Evolutionary conservation across 2,797 vertebrate species (phyloP), one percentile per base, ranked within the genome.

Genomic region (Gambelia wislizenii): DNA sequence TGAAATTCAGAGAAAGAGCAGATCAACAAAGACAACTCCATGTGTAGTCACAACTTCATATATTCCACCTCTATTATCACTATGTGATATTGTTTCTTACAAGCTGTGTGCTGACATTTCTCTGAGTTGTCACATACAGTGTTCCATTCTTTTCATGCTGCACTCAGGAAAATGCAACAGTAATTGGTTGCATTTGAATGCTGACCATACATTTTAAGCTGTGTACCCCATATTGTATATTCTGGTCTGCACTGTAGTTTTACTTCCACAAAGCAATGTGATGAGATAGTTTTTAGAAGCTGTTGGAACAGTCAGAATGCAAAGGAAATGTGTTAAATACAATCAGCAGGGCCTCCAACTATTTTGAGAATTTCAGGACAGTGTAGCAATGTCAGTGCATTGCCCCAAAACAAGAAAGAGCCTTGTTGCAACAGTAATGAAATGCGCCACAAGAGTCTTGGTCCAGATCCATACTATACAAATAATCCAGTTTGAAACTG

Each of bases 151-250:
- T 91, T 81, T 88, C 92, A 91, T 91, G 89, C 85, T 94, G 85
- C 87, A 89, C 86, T 89, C 92, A 84, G 83, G 90, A 90, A 91
- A 94, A 94, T 87, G 88, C 44, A 94, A 91, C 84, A 56, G 36
- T 81, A 91, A 84, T 36, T 93, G 88, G 91, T 90, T 94, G 93
- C 93, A 90, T 86, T 88, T 94, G 91, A 95, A 96, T 94, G 92
- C 93, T 91, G 92, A 91, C 91, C 91, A 91, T 94, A 91, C 91
- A 92, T 89, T 93, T 93, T 90, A 95, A 91, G 30, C 84, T 80
- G 1, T 94, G 90, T 93, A 91, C 59, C 91, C 36, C 81, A 27
- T 36, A 47, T 18, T 3, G 2, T 61, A n/a, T n/a, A 47, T 42
- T 33, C 18, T 20, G 36, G 25, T 22, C 1, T 25, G 4, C 67